Percentiles rank a stretch among this genome's conserved stretches.
Evolutionary conservation across 2,888 invertebrate genomes (phyloP).

Genomic region (Amblyjoppa proteus): DNA sequence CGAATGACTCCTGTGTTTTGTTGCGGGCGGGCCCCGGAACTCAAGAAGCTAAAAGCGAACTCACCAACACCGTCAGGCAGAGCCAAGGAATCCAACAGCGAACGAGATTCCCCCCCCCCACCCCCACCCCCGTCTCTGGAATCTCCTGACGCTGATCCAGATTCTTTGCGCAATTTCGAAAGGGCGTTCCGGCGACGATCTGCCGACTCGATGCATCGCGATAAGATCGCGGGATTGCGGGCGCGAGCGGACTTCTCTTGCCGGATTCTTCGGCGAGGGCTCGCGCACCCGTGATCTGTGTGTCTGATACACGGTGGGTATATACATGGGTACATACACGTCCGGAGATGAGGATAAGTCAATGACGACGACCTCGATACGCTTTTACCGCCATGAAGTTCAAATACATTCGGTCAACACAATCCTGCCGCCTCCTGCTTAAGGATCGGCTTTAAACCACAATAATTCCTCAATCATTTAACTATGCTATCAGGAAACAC

Average conservation of each 20-base stretch:
- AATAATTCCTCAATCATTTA: background rate
- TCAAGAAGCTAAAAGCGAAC: slow-evolving; percentile 34
- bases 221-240: slow-evolving; percentile 58
- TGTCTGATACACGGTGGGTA: background rate
- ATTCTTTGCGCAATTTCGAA: slow-evolving; percentile 63
- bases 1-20: slow-evolving; percentile 16
- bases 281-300: slow-evolving; percentile 33
- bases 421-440: background rate
- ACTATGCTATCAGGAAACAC: background rate
- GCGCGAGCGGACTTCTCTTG: slow-evolving; percentile 38
- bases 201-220: slow-evolving; percentile 46
- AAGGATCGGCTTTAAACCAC: background rate
- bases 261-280: slow-evolving; percentile 56
- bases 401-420: slow-evolving; percentile 15
- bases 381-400: background rate
- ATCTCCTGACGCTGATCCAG: slow-evolving; percentile 65
- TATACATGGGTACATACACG: background rate
- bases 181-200: slow-evolving; percentile 54
- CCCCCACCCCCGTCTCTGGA: background rate
- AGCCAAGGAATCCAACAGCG: slow-evolving; percentile 18
- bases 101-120: background rate
- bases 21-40: slow-evolving; percentile 36
- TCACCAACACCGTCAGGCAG: slow-evolving; percentile 30
- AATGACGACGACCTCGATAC: slow-evolving; percentile 50
- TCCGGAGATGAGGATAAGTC: slow-evolving; percentile 28